These are phyloP conservation scores for Echinops telfairi DNA, from an alignment of 2,113 vertebrate species.

Conservation along the genomic window DNA sequence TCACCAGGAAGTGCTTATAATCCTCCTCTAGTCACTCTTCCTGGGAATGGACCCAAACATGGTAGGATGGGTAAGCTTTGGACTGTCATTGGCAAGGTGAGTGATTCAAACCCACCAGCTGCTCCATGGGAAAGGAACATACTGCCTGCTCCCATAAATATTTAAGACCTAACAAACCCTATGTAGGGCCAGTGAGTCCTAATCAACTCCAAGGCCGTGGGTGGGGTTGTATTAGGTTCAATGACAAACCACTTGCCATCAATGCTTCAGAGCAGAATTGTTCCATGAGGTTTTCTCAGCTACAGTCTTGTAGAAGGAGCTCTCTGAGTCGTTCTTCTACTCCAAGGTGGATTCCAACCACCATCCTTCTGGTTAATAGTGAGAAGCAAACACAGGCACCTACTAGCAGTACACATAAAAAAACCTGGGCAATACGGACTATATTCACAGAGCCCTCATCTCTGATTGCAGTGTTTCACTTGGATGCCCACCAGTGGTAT, in stretches of 20 bases:
- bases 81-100: too few relatives aligned
- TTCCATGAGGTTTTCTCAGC: neutral
- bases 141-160: too few relatives aligned
- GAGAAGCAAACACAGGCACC: neutral
- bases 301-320: neutral
- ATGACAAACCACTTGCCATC: neutral
- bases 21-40: too few relatives aligned
- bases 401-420: neutral
- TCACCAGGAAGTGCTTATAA: too few relatives aligned
- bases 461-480: slow-evolving; percentile 1
- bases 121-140: too few relatives aligned
- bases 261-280: neutral
- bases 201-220: too few relatives aligned
- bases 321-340: neutral
- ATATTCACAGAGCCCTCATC: neutral
- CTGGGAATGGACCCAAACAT: too few relatives aligned
- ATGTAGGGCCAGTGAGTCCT: too few relatives aligned
- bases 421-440: slow-evolving; percentile 16
- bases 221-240: neutral
- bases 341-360: neutral
- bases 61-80: too few relatives aligned
- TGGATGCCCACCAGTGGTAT: neutral
- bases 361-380: neutral
- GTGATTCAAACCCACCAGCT: too few relatives aligned
- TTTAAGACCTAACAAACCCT: too few relatives aligned